phyloP scores from a whole-genome alignment of 2,888 invertebrate species.

The Iphiclides podalirius region DNA sequence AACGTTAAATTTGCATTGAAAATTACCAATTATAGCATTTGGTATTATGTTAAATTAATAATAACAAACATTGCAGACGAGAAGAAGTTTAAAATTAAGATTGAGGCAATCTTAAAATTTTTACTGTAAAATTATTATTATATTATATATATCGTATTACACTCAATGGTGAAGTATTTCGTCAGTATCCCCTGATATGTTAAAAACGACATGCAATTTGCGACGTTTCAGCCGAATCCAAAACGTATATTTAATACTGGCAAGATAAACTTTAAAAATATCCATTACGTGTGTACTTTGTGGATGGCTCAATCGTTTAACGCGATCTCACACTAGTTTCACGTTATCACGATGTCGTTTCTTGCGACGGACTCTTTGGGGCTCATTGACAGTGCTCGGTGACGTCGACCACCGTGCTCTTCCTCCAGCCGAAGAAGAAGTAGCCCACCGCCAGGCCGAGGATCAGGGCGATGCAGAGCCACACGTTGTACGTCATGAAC shows the following conservation, averaged over 20 bases:
- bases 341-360: not conserved
- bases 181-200: too few species aligned
- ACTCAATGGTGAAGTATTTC: too few species aligned
- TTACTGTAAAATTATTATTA: too few species aligned
- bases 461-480: constrained; percentile 93
- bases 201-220: too few species aligned
- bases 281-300: constrained; percentile 6
- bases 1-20: too few species aligned
- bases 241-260: constrained; percentile 7
- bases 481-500: constrained; percentile 98
- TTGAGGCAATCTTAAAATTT: too few species aligned
- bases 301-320: not conserved
- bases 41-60: too few species aligned
- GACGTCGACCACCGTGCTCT: constrained; percentile 92
- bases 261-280: constrained; percentile 7
- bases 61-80: too few species aligned
- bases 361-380: not conserved
- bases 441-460: constrained; percentile 95
- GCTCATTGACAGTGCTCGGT: constrained; percentile 95
- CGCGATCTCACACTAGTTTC: not conserved
- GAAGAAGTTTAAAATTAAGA: too few species aligned
- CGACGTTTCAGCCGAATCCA: too few species aligned
- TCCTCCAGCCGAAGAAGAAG: constrained; percentile 97
- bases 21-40: too few species aligned
- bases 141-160: too few species aligned